phyloP scores from a whole-genome alignment of 2,888 invertebrate species.

The Diarsia dahlii region DNA sequence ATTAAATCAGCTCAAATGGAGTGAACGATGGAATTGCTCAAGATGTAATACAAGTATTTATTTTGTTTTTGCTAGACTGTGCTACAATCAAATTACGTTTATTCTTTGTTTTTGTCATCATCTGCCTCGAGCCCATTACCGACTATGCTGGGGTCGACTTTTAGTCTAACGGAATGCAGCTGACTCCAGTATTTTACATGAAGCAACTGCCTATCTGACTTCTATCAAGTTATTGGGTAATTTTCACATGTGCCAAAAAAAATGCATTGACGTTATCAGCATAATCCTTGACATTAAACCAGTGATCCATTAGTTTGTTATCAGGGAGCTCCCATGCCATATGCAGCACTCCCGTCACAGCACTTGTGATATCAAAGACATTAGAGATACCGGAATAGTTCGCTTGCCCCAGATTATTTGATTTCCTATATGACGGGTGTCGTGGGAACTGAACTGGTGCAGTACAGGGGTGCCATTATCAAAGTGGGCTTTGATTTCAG shows the following conservation, averaged over 20 bases:
- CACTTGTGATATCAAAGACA: slow-evolving; percentile 57
- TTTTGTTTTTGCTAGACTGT: background rate
- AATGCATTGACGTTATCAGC: slow-evolving; percentile 15
- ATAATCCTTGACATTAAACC: slow-evolving; percentile 17
- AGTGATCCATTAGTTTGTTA: slow-evolving; percentile 40
- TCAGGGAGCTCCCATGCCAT: slow-evolving; percentile 27
- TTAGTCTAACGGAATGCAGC: background rate
- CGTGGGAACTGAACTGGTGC: slow-evolving; percentile 63
- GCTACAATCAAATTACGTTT: slow-evolving; percentile 9
- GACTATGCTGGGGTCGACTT: background rate
- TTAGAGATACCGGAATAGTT: slow-evolving; percentile 59
- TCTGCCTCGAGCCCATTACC: background rate
- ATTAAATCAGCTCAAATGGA: slow-evolving; percentile 23
- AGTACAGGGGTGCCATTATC: slow-evolving; percentile 11
- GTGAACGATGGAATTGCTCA: background rate
- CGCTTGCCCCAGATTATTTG: slow-evolving; percentile 56
- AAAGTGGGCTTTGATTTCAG: background rate
- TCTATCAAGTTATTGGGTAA: background rate
- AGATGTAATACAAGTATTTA: background rate
- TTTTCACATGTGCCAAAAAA: background rate
- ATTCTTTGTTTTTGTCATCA: background rate
- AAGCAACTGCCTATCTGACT: background rate
- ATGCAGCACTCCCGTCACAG: slow-evolving; percentile 21
- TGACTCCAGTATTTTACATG: background rate
- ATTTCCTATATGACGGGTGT: slow-evolving; percentile 53